phyloP scores from a whole-genome alignment of 2,797 vertebrate genomes.

The Sebastes diaconus region DNA sequence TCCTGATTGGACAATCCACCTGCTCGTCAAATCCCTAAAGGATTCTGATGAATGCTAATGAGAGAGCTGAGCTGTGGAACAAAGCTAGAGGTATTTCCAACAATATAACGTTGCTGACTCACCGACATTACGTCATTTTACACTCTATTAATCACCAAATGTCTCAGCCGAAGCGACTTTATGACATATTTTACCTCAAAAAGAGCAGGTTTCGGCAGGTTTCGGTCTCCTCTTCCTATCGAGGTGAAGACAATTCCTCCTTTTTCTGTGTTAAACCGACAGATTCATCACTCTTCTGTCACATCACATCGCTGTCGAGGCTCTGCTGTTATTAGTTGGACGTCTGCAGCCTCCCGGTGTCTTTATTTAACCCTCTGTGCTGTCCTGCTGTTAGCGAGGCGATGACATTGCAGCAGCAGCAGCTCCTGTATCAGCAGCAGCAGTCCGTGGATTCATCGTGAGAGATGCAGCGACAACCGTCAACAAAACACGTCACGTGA shows the following conservation, averaged over 20 bases:
- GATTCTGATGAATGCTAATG: slow-evolving; percentile 44
- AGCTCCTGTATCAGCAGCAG: slow-evolving; percentile 19
- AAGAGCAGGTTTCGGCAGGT: neutral
- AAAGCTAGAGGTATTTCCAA: slow-evolving; percentile 17
- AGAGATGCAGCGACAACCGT: slow-evolving; percentile 61
- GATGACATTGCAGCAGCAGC: slow-evolving; percentile 78
- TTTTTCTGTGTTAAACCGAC: slow-evolving; percentile 40
- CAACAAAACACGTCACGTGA: slow-evolving; percentile 83
- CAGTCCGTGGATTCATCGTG: slow-evolving; percentile 39
- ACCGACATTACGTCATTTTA: neutral
- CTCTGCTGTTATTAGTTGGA: neutral
- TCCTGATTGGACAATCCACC: slow-evolving; percentile 59
- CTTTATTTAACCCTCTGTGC: neutral
- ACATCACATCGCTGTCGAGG: neutral
- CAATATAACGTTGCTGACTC: slow-evolving; percentile 15
- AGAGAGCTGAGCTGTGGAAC: neutral
- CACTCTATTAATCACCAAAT: no score
- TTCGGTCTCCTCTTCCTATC: slow-evolving; percentile 50
- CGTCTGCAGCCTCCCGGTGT: neutral
- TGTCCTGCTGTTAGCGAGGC: slow-evolving; percentile 38
- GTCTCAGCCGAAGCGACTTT: fast-evolving
- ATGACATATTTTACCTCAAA: slow-evolving; percentile 64
- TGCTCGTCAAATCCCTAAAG: slow-evolving; percentile 51
- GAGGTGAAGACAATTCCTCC: slow-evolving; percentile 59
- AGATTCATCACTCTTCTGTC: slow-evolving; percentile 43